phyloP scores from a whole-genome alignment of 2,888 invertebrate genomes.

The Trachelus tabidus region DNA sequence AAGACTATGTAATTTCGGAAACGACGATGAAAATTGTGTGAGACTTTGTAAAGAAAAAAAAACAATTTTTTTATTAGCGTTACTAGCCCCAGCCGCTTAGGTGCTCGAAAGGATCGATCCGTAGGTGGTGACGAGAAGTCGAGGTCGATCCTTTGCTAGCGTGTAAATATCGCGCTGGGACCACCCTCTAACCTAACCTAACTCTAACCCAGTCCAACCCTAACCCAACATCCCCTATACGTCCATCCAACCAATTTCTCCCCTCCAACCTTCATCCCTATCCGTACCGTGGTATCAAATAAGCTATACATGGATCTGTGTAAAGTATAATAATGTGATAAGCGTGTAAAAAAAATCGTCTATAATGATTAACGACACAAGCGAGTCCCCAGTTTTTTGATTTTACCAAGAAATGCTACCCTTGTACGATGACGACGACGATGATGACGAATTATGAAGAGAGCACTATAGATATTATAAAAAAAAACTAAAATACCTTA shows the following conservation, averaged over 20 bases:
- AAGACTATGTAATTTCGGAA: not conserved
- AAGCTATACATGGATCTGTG: slow-evolving; percentile 62
- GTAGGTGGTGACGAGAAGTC: slow-evolving; percentile 22
- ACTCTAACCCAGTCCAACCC: too few relatives aligned
- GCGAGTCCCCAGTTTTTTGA: slow-evolving; percentile 37
- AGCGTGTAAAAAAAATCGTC: slow-evolving; percentile 55
- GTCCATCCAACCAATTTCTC: too few relatives aligned
- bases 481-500: slow-evolving; percentile 62
- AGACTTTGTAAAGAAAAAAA: slow-evolving; percentile 20
- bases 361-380: slow-evolving; percentile 32
- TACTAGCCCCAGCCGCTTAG: slow-evolving; percentile 49
- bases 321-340: slow-evolving; percentile 65
- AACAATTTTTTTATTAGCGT: slow-evolving; percentile 40
- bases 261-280: too few relatives aligned
- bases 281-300: slow-evolving; percentile 35
- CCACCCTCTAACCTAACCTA: slow-evolving; percentile 20
- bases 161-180: slow-evolving; percentile 52
- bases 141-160: slow-evolving; percentile 14
- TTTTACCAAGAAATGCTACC: slow-evolving; percentile 42
- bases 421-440: slow-evolving; percentile 47
- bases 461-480: slow-evolving; percentile 54
- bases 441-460: too few relatives aligned
- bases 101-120: slow-evolving; percentile 35
- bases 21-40: slow-evolving; percentile 6
- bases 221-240: too few relatives aligned